These are phyloP conservation scores for Euleptes europaea DNA, from an alignment of 2,113 vertebrate genomes.

Conservation along the genomic window DNA sequence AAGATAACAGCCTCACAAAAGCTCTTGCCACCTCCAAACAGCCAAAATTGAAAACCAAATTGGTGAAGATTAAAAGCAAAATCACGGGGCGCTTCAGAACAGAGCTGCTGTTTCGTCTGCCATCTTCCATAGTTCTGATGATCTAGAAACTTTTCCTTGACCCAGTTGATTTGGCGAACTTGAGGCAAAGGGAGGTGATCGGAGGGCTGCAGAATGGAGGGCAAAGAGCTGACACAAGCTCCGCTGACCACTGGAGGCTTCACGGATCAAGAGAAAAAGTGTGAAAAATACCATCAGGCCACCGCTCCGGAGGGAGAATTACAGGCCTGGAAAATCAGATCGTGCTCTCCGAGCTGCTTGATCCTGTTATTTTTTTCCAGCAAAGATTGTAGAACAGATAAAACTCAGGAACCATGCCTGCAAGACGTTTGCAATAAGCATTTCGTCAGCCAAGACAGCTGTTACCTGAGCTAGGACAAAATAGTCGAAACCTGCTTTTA, in stretches of 20 bases:
- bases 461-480: not conserved
- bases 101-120: too few relatives aligned
- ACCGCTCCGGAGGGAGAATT: not conserved
- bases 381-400: not conserved
- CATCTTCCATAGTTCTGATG: too few relatives aligned
- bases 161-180: conserved; percentile 1
- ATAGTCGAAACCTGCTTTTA: not conserved
- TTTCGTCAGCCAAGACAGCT: not conserved
- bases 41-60: too few relatives aligned
- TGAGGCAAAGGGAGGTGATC: conserved; percentile 5
- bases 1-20: too few relatives aligned
- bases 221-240: not conserved
- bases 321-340: not conserved
- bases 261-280: not conserved
- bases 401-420: not conserved
- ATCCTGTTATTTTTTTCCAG: not conserved
- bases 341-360: not conserved
- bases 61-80: too few relatives aligned
- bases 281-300: not conserved
- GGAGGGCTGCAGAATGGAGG: not conserved
- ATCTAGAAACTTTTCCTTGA: conserved; percentile 4
- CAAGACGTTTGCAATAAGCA: not conserved
- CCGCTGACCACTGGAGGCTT: conserved; percentile 8
- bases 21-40: too few relatives aligned
- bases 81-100: too few relatives aligned